Conservation (phyloP, 2,797 vertebrate genomes). For the Pantherophis vulpinus region DNA sequence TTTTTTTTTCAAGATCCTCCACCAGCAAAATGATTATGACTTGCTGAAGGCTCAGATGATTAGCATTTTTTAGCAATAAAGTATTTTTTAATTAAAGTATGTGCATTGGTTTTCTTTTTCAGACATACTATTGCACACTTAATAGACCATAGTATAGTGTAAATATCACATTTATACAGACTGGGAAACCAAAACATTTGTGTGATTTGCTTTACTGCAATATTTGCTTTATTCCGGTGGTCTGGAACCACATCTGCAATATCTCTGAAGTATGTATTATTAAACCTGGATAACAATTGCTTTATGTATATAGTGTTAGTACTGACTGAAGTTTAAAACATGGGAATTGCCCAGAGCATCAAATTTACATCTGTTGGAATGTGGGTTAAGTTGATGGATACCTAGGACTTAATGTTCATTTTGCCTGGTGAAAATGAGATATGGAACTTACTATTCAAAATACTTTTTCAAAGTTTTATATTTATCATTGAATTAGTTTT, state of each 20-base stretch:
- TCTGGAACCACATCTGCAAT: background rate
- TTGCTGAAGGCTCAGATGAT: background rate
- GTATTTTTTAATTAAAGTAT: background rate
- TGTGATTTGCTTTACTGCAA: background rate
- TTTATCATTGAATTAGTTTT: background rate
- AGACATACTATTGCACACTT: background rate
- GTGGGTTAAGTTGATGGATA: background rate
- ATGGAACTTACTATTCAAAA: background rate
- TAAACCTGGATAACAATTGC: background rate
- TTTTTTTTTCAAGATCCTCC: background rate
- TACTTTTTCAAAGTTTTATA: background rate
- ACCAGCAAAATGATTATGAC: background rate
- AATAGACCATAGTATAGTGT: background rate
- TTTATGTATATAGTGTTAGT: background rate
- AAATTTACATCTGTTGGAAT: background rate
- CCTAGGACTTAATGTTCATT: background rate
- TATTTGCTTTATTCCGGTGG: background rate
- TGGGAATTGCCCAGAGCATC: background rate
- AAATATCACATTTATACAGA: background rate
- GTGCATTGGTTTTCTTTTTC: background rate
- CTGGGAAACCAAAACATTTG: background rate
- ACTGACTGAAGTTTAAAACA: background rate
- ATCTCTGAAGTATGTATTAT: background rate
- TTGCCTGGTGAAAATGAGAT: background rate
- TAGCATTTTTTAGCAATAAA: background rate